Conservation (phyloP, 2,888 invertebrate species). For the Ctena decussata region DNA sequence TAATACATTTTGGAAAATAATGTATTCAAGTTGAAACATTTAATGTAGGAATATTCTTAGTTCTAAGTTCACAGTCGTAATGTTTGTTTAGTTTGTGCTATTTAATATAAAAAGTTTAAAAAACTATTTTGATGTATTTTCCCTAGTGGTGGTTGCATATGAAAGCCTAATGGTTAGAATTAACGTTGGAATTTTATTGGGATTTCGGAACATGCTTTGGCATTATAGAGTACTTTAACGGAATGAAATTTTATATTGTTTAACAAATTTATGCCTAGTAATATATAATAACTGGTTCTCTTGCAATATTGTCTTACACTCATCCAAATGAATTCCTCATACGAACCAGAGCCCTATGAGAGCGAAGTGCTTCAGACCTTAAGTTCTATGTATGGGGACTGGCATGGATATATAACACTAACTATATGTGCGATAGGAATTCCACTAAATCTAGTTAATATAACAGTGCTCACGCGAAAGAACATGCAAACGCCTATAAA, state of each 20-base stretch:
- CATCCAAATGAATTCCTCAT: slow-evolving; percentile 12
- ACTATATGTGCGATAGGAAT: slow-evolving; percentile 96
- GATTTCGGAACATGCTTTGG: neutral
- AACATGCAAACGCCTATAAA: slow-evolving; percentile 97
- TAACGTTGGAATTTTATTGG: neutral
- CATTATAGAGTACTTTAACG: neutral
- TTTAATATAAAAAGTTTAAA: no score
- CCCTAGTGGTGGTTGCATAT: neutral
- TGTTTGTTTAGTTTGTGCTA: no score
- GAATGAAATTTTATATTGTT: neutral
- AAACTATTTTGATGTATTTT: no score
- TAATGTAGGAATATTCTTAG: no score
- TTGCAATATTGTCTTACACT: neutral
- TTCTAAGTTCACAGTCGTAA: no score
- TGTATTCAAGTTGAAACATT: neutral
- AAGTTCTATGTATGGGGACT: slow-evolving; percentile 73
- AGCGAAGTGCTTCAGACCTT: slow-evolving; percentile 55
- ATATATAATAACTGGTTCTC: neutral
- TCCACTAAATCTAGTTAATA: slow-evolving; percentile 95
- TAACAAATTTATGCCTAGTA: neutral
- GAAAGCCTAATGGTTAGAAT: neutral
- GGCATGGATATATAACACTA: slow-evolving; percentile 95
- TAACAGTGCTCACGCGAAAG: slow-evolving; percentile 93
- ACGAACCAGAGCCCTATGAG: slow-evolving; percentile 17
- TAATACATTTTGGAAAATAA: neutral